Evolutionary conservation across 1,140 invertebrate genomes (phyloP).

Genomic region (Proctacanthus coquilletti): DNA sequence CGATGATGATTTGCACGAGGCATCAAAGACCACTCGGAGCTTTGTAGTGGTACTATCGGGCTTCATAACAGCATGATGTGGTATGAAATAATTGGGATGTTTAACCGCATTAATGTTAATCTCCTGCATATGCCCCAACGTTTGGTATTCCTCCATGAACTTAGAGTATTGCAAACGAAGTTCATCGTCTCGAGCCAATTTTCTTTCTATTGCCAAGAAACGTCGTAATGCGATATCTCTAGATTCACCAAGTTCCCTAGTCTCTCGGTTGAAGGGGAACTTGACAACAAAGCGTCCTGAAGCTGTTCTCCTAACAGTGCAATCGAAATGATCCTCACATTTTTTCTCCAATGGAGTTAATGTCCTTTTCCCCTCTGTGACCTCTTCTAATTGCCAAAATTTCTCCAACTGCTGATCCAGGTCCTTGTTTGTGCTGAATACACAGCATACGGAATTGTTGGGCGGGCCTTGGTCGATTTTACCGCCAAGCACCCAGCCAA

Average conservation of each 20-base stretch:
- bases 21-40: conserved; percentile 9
- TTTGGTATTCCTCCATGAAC: conserved; percentile 20
- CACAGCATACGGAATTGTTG: background rate
- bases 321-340: conserved; percentile 7
- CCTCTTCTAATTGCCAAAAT: conserved; percentile 16
- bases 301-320: conserved; percentile 1
- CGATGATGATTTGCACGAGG: no score
- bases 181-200: conserved; percentile 14
- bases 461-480: background rate
- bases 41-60: conserved; percentile 11
- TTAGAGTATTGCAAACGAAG: conserved; percentile 8
- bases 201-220: conserved; percentile 18
- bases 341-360: conserved; percentile 6
- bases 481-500: conserved; percentile 11
- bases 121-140: conserved; percentile 23
- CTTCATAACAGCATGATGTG: conserved; percentile 18
- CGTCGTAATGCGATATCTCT: conserved; percentile 12
- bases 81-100: conserved; percentile 11
- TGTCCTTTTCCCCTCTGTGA: conserved; percentile 3
- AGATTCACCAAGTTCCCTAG: conserved; percentile 17
- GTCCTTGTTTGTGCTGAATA: background rate
- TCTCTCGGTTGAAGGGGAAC: conserved; percentile 9
- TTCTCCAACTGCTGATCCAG: conserved; percentile 9
- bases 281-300: conserved; percentile 11
- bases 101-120: conserved; percentile 13